Base-by-base conservation (phyloP, 2,888 invertebrate species). In the Leptinotarsa tumamoca region DNA sequence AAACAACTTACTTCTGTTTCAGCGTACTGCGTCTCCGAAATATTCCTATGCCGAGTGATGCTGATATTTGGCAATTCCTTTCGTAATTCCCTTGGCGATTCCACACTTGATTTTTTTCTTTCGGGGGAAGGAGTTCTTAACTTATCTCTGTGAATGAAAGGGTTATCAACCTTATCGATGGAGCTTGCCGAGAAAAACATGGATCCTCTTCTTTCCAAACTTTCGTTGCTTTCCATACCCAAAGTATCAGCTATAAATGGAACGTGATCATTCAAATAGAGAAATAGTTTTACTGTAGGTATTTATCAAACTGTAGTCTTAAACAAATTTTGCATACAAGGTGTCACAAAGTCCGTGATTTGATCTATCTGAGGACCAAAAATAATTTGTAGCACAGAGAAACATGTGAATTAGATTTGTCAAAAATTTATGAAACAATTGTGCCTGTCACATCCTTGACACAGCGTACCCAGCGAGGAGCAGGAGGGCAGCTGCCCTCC, bases 201-300 rank as follows among this genome's bases (percentile, higher is more conserved):
- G 7, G 92, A 92, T 23, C 90, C 87, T 78, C 92, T 89, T 72
- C 92, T 89, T 82, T 93, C 93, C 90, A 82, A 76, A 27, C 82
- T 83, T 4, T 84, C 83, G 71, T 82, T 89, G 54, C 94, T 93
- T 86, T 95, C 93, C 94, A 95, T 95, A 52, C 95, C 95, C 78
- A 95, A 88, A 21, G 93, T 95, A 83, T 95, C 95, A 77, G 95
- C 95, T 95, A 83, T 68, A 88, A 86, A 75, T 76, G 79, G 72
- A 78, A 73, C 10, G 61, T 23, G 23, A 61, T 17, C 23, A 61
- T 23, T 15, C 27, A 3, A 14, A 21, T 27, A 15, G 15, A 5
- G 17, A 14, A 61, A 23, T 15, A 0, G 1, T 1, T 7, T 7
- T 33, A 33, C 33, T 33, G 27, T 3, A 23, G 23, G 1, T 33